phyloP scores from a whole-genome alignment of 2,113 vertebrate species.

The Edolisoma coerulescens region DNA sequence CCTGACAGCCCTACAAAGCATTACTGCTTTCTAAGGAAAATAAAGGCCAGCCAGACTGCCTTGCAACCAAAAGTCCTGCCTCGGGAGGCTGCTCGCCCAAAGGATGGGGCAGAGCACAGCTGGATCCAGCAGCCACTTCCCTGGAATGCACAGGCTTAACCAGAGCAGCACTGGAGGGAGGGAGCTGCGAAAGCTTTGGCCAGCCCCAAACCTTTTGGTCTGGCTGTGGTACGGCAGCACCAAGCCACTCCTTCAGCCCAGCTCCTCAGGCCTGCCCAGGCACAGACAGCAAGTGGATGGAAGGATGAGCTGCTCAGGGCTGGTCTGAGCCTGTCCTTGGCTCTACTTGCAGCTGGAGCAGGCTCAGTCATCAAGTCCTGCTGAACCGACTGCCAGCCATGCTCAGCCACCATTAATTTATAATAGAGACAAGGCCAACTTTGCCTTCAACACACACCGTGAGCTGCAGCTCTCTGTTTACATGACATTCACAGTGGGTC shows the following conservation, averaged over 20 bases:
- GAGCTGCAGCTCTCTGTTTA: background rate
- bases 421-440: background rate
- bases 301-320: background rate
- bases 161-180: background rate
- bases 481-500: fast-evolving
- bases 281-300: background rate
- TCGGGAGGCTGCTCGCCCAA: background rate
- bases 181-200: background rate
- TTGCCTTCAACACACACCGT: fast-evolving
- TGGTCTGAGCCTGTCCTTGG: background rate
- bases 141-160: background rate
- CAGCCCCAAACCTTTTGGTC: fast-evolving
- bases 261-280: background rate
- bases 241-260: background rate
- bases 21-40: background rate
- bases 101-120: background rate
- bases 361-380: background rate
- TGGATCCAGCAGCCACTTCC: fast-evolving
- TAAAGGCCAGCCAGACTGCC: background rate
- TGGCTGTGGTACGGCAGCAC: fast-evolving
- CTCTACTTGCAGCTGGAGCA: background rate
- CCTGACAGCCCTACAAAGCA: background rate
- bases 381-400: fast-evolving
- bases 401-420: background rate
- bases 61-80: background rate